Conservation (phyloP, 2,888 invertebrate species). For the Pollenia angustigena region DNA sequence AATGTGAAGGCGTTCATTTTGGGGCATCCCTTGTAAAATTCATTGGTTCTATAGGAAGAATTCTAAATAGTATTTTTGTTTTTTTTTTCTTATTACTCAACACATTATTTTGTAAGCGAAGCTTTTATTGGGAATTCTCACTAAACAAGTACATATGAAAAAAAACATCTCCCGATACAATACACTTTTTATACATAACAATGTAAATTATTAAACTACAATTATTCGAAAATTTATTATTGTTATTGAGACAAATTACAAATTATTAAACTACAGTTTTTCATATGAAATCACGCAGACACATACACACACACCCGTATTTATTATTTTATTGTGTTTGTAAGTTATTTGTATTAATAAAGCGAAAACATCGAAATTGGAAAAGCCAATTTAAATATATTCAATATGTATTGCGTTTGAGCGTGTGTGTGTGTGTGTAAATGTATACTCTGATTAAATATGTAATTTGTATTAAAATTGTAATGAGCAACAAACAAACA, state of each 20-base stretch:
- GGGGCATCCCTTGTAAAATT: no score
- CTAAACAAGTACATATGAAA: not conserved
- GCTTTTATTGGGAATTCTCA: no score
- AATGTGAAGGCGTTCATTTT: no score
- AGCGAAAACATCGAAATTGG: slow-evolving; percentile 1
- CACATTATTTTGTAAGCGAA: no score
- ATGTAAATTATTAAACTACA: slow-evolving; percentile 55
- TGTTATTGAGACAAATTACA: slow-evolving; percentile 57
- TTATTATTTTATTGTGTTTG: not conserved
- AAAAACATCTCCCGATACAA: not conserved
- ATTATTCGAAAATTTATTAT: slow-evolving; percentile 56
- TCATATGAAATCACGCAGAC: not conserved
- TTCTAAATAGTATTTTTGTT: not conserved
- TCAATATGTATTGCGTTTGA: no score
- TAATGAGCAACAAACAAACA: slow-evolving; percentile 49
- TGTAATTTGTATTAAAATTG: slow-evolving; percentile 56
- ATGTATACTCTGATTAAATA: slow-evolving; percentile 45
- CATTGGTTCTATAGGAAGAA: no score
- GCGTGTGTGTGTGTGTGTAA: not conserved
- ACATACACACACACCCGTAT: not conserved
- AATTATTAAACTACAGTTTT: slow-evolving; percentile 47
- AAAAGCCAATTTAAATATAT: not conserved
- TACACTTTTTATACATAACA: not conserved
- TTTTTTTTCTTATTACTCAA: not conserved
- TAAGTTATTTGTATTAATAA: slow-evolving; percentile 23